Percentiles rank a stretch among this genome's conserved stretches.
Conservation (phyloP, 2,797 vertebrate genomes). For the Takifugu ocellatus region DNA sequence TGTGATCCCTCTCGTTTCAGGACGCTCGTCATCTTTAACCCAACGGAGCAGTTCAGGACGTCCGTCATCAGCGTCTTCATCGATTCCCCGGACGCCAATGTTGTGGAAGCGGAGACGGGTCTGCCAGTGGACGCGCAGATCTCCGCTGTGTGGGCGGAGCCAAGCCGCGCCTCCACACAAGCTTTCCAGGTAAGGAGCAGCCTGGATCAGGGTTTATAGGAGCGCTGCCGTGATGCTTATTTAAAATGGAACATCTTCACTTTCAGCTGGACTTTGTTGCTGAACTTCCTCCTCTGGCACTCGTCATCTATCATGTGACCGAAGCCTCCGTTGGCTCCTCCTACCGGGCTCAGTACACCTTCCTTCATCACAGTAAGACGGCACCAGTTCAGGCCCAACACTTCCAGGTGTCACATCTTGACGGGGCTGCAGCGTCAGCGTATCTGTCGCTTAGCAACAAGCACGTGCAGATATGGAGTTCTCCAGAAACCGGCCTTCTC, state of each 20-base stretch:
- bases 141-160: slow-evolving; percentile 82
- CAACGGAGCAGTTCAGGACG: slow-evolving; percentile 79
- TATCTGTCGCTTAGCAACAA: slow-evolving; percentile 80
- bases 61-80: slow-evolving; percentile 77
- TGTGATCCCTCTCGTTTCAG: slow-evolving; percentile 57
- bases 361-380: slow-evolving; percentile 58
- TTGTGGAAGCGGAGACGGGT: slow-evolving; percentile 75
- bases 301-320: slow-evolving; percentile 80
- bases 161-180: slow-evolving; percentile 64
- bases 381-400: slow-evolving; percentile 42
- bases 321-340: slow-evolving; percentile 64
- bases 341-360: slow-evolving; percentile 69
- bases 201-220: too few relatives aligned
- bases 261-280: slow-evolving; percentile 83
- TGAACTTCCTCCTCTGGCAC: slow-evolving; percentile 79
- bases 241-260: neutral
- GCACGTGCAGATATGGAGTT: slow-evolving; percentile 81
- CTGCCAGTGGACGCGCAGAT: slow-evolving; percentile 77
- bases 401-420: slow-evolving; percentile 76
- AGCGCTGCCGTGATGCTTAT: too few relatives aligned
- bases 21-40: slow-evolving; percentile 82
- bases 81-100: slow-evolving; percentile 69
- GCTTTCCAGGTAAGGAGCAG: slow-evolving; percentile 79
- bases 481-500: slow-evolving; percentile 77
- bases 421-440: slow-evolving; percentile 44